phyloP scores from a whole-genome alignment of 2,113 vertebrate genomes.

The Syngnathoides biaculeatus region DNA sequence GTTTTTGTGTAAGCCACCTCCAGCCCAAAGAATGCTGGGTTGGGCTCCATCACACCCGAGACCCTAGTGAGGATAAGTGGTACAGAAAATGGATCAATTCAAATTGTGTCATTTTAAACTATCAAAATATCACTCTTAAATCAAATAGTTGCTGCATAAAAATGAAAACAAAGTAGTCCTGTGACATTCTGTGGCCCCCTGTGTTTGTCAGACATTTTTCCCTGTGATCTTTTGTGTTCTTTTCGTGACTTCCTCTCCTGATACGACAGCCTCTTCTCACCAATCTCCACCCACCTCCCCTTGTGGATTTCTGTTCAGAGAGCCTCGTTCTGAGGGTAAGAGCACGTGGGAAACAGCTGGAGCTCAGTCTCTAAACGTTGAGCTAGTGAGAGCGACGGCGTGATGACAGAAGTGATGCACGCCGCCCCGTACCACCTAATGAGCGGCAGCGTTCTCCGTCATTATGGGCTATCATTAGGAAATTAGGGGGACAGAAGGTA shows the following conservation, averaged over 20 bases:
- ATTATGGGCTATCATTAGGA: constrained; percentile 99
- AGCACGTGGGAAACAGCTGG: constrained; percentile 86
- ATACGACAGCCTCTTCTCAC: neutral
- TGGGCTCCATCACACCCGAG: too few species aligned
- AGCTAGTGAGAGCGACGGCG: constrained; percentile 81
- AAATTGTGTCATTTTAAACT: too few species aligned
- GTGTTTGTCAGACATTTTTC: neutral
- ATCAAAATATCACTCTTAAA: neutral
- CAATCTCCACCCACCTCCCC: neutral
- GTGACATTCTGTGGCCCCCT: constrained; percentile 20
- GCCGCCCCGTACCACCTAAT: constrained; percentile 96
- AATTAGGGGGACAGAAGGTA: constrained; percentile 99
- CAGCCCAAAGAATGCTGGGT: too few species aligned
- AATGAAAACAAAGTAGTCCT: neutral
- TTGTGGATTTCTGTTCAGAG: constrained; percentile 8
- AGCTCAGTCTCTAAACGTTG: constrained; percentile 91
- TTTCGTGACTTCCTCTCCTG: constrained; percentile 10
- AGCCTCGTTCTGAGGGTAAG: constrained; percentile 48
- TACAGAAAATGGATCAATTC: too few species aligned
- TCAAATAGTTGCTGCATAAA: neutral
- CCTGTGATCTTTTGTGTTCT: neutral
- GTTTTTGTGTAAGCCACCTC: too few species aligned
- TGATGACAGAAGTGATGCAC: constrained; percentile 97
- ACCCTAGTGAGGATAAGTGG: too few species aligned
- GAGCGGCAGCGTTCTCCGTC: constrained; percentile 98